A percentile compares a stretch with the other conserved stretches of the same genome.
phyloP scores from a whole-genome alignment of 2,113 vertebrate genomes.

The Prunella fulvescens region DNA sequence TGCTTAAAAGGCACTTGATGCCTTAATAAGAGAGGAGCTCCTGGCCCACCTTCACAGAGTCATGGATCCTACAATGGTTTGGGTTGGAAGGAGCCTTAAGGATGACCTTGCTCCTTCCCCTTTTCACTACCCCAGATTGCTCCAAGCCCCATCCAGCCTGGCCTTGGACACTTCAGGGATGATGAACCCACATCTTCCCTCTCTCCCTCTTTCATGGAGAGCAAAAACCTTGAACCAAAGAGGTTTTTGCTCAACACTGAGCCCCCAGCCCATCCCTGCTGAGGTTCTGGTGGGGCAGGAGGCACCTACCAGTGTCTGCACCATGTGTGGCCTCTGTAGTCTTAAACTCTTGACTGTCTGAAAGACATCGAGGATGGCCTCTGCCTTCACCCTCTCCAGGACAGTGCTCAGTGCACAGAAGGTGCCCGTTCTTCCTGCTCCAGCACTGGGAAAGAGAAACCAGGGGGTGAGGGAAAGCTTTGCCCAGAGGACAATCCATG shows the following conservation, averaged over 20 bases:
- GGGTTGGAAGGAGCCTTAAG: not conserved
- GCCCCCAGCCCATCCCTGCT: not conserved
- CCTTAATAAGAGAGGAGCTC: not conserved
- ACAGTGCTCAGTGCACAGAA: constrained; percentile 98
- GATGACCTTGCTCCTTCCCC: not conserved
- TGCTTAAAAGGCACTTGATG: too few species aligned
- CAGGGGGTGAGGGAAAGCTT: not conserved
- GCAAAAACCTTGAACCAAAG: not conserved
- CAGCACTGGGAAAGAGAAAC: constrained; percentile 79
- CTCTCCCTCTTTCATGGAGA: not conserved
- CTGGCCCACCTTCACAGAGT: not conserved
- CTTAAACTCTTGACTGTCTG: constrained; percentile 98
- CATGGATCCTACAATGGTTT: not conserved
- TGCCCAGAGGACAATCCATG: not conserved
- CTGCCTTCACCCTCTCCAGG: constrained; percentile 95
- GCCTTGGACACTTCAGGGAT: not conserved
- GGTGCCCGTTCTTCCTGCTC: constrained; percentile 94
- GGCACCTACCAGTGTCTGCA: constrained; percentile 96
- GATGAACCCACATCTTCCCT: not conserved
- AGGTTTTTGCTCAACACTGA: not conserved
- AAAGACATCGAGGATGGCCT: constrained; percentile 98
- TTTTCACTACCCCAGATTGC: not conserved
- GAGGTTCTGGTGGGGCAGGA: not conserved
- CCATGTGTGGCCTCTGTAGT: constrained; percentile 98
- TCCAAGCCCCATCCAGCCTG: not conserved